A percentile compares a stretch with the other conserved stretches of the same genome.
These are phyloP conservation scores for Leptoteleia sp. DNA, from an alignment of 1,140 invertebrate genomes.

Conservation along the genomic window DNA sequence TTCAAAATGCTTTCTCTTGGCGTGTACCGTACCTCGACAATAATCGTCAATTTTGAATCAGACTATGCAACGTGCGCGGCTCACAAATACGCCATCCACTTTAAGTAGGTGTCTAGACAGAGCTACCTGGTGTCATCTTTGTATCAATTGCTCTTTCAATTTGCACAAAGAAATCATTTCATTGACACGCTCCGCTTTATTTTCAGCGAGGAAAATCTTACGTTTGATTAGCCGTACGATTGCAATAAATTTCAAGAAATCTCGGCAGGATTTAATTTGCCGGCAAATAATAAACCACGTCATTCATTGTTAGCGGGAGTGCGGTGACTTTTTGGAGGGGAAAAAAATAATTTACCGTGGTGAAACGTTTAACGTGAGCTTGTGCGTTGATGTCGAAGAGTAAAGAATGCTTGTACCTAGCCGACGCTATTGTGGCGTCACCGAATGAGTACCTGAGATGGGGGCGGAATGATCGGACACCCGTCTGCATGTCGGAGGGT, in stretches of 20 bases:
- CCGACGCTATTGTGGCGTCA: slow-evolving; percentile 55
- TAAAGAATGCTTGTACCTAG: slow-evolving; percentile 50
- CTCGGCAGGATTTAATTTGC: slow-evolving; percentile 7
- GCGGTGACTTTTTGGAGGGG: slow-evolving; percentile 6
- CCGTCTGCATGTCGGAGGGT: slow-evolving; percentile 47
- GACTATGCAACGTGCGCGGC: not conserved
- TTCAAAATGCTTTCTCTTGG: no score
- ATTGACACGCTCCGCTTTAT: slow-evolving; percentile 11
- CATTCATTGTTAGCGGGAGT: slow-evolving; percentile 7
- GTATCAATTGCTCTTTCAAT: slow-evolving; percentile 20
- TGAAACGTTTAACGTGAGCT: slow-evolving; percentile 34
- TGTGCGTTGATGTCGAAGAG: slow-evolving; percentile 26
- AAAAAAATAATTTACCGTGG: slow-evolving; percentile 33
- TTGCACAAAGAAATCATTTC: slow-evolving; percentile 23
- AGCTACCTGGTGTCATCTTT: slow-evolving; percentile 30
- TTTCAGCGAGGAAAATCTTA: slow-evolving; percentile 5
- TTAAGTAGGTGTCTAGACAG: slow-evolving; percentile 43
- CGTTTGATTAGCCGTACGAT: slow-evolving; percentile 14
- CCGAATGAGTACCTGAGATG: slow-evolving; percentile 54
- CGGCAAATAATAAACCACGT: slow-evolving; percentile 3
- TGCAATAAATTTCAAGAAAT: slow-evolving; percentile 3
- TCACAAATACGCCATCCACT: slow-evolving; percentile 26
- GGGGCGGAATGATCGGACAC: slow-evolving; percentile 56
- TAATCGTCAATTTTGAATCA: slow-evolving; percentile 3
- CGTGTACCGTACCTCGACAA: no score